Conservation (phyloP, 2,797 vertebrate species). For the Poecile montanus region DNA sequence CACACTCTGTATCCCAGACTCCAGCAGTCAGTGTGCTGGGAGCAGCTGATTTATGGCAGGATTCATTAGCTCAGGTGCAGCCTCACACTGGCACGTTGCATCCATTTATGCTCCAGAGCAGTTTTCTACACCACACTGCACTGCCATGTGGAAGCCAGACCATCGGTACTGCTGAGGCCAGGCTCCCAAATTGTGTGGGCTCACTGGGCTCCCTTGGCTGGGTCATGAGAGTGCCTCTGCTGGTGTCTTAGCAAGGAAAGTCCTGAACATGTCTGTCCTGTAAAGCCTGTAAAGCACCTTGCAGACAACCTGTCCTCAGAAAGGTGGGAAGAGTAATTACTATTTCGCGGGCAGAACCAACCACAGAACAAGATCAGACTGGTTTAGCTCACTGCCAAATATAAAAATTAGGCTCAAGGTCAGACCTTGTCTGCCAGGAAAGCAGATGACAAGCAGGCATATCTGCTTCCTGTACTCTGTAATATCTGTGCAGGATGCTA, state of each 20-base stretch:
- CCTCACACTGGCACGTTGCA: accelerated
- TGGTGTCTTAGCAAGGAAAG: neutral
- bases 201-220: neutral
- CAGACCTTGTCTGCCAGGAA: neutral
- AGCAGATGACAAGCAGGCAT: neutral
- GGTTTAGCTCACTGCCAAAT: neutral
- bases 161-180: accelerated
- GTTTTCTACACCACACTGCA: neutral
- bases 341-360: neutral
- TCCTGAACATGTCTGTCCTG: neutral
- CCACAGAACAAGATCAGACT: neutral
- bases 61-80: neutral
- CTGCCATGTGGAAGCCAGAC: neutral
- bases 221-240: accelerated
- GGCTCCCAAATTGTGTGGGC: neutral
- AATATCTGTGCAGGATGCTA: neutral
- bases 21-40: accelerated
- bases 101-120: neutral
- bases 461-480: neutral
- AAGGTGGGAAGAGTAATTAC: neutral
- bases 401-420: neutral
- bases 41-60: neutral
- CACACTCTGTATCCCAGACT: too few species aligned
- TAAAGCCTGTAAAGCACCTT: neutral
- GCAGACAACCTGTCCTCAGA: neutral